Conservation (phyloP, 1,140 invertebrate genomes). For the Monochamus saltuarius region DNA sequence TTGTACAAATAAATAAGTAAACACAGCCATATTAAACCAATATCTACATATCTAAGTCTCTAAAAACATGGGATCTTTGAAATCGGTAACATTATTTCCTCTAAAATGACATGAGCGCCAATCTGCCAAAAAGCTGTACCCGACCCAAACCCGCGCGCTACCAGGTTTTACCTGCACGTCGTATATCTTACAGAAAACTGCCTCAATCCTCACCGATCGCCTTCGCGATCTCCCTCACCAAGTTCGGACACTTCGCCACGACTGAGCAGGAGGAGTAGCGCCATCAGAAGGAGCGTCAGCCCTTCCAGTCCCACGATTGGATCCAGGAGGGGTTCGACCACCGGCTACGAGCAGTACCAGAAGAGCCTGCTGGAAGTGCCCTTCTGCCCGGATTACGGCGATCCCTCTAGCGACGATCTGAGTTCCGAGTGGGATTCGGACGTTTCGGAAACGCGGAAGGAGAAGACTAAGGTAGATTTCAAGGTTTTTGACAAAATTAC, state of each 20-base stretch:
- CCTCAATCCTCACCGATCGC: slow-evolving; percentile 23
- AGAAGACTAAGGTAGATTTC: slow-evolving; percentile 8
- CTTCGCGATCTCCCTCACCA: slow-evolving; percentile 39
- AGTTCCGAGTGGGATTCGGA: slow-evolving; percentile 89
- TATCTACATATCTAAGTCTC: too few species aligned
- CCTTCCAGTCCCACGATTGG: slow-evolving; percentile 33
- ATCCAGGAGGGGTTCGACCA: slow-evolving; percentile 48
- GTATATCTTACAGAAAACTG: slow-evolving; percentile 26
- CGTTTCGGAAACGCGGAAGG: slow-evolving; percentile 55
- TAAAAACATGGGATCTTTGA: too few species aligned
- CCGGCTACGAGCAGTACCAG: slow-evolving; percentile 79
- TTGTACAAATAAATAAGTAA: too few species aligned
- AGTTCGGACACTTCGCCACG: slow-evolving; percentile 32
- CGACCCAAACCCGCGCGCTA: too few species aligned
- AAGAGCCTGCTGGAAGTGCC: slow-evolving; percentile 74
- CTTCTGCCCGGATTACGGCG: slow-evolving; percentile 72
- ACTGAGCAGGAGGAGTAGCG: slow-evolving; percentile 31
- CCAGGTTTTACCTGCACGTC: not conserved
- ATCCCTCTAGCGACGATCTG: slow-evolving; percentile 83
- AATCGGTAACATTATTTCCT: too few species aligned
- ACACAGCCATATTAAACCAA: too few species aligned
- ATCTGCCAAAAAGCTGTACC: too few species aligned
- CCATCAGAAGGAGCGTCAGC: slow-evolving; percentile 36
- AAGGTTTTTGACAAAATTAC: too few species aligned
- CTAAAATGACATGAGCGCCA: too few species aligned